Evolutionary conservation across 2,113 vertebrate genomes (phyloP), one percentile per base, ranked within the genome.

Genomic region (Herpetotheres cachinnans): DNA sequence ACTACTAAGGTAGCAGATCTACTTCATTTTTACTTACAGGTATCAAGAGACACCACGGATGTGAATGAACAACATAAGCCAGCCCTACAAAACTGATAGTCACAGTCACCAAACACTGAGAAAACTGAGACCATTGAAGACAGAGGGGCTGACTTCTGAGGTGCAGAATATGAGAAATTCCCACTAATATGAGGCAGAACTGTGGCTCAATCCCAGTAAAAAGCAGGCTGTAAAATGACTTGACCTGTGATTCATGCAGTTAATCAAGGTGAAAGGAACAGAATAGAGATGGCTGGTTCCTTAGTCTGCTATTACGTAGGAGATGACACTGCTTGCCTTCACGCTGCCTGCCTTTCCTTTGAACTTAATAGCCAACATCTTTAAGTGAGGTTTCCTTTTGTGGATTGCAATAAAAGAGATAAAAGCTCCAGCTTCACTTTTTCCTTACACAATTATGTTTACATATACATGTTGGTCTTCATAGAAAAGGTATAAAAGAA

Each of bases 361-460:
- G 42, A 86, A 62, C 29, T 30, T 71, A 61, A 82, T 1, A 86
- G 59, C 14, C 55, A 88, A 50, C 79, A 78, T 25, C 11, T 78
- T 88, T 58, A 88, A 67, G 50, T 59, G 74, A 81, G 15, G 20
- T 50, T 92, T 94, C 55, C 56, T 94, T 86, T 63, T 55, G 30
- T 83, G 59, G 50, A 70, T 58, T 92, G 76, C 42, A 92, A 22
- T 67, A 59, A 93, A 88, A 90, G 55, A 89, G 50, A 88, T 27
- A 73, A 86, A 91, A 94, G 26, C 82, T 52, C 30, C 44, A 85
- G 25, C 40, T 89, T 85, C 36, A 26, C 29, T 83, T 78, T 77
- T 95, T 80, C 67, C 71, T 59, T 86, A 66, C 30, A 67, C 21
- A 55, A 54, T 71, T 93, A 77, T 62, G 88, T 92, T 95, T 97